Evolutionary conservation across 2,797 vertebrate genomes (phyloP).

Genomic region (Dryobates pubescens): DNA sequence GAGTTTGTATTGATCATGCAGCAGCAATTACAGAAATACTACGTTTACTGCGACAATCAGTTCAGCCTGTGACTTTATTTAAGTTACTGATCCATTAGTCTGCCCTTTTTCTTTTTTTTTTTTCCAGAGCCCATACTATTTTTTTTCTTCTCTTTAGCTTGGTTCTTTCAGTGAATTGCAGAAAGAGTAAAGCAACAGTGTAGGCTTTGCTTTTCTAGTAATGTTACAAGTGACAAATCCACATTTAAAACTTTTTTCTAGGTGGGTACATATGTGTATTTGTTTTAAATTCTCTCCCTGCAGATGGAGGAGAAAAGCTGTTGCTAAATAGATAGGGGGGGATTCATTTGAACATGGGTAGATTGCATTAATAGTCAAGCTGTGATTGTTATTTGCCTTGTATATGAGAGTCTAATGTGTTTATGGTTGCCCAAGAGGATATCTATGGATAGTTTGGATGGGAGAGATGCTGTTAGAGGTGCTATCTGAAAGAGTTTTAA

Average conservation of each 20-base stretch:
- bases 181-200: background rate
- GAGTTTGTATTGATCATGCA: background rate
- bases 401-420: background rate
- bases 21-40: background rate
- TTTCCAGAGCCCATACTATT: rapidly evolving
- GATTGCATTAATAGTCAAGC: background rate
- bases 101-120: background rate
- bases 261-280: background rate
- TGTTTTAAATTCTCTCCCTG: background rate
- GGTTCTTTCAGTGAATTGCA: background rate
- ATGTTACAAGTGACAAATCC: background rate
- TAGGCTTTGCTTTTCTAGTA: background rate
- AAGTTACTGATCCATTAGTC: background rate
- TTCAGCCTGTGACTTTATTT: background rate
- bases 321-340: background rate
- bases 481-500: background rate
- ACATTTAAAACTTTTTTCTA: background rate
- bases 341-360: background rate
- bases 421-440: background rate
- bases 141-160: background rate
- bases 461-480: background rate
- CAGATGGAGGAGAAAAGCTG: background rate
- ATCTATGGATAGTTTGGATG: background rate
- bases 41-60: background rate
- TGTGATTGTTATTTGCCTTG: background rate